Evolutionary conservation across 2,797 vertebrate genomes (phyloP), one percentile per base, ranked within the genome.

Genomic region (Xyrichtys novacula): DNA sequence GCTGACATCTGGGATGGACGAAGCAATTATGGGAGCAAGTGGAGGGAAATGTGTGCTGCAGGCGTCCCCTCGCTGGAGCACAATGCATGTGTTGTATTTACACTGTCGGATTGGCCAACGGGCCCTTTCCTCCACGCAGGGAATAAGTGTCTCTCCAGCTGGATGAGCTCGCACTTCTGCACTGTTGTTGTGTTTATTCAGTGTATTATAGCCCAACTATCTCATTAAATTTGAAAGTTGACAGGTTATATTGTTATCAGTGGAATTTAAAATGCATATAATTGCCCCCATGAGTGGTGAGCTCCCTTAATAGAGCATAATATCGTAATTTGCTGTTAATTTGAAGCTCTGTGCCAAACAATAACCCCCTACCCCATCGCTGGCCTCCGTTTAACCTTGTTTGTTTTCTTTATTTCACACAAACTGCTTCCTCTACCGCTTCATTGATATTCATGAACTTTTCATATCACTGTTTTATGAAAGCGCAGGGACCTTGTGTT

Each of bases 11-110:
- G 67, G 46, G 67, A 85, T 78, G 91, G 91, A 75, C 75, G 38
- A 83, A 90, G 85, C 85, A 92, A 93, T 94, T 94, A 92, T 71
- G 81, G 83, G 65, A 85, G 55, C 74, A 36, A 88, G 59, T 66
- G 65, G 81, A 81, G 48, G 84, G 71, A 90, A 90, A 76, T 88
- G 77, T 64, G 67, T 68, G 38, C 53, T 79, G 76, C 76, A 26
- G 72, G 67, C 31, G 44, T 65, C 86, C 88, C 85, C 65, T 46
- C 70, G 3, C 65, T 32, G 28, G 42, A 74, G 68, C 74, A 84
- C 81, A 89, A 72, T 59, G 67, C 39, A 63, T 67, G 72, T 71
- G 78, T 81, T 86, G 72, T 89, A 62, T 88, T 89, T 79, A 62
- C 74, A 53, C 78, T 43, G 69, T 38, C 28, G 71, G 46, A 71